phyloP scores from a whole-genome alignment of 2,797 vertebrate species.

The Pseudochaenichthys georgianus region DNA sequence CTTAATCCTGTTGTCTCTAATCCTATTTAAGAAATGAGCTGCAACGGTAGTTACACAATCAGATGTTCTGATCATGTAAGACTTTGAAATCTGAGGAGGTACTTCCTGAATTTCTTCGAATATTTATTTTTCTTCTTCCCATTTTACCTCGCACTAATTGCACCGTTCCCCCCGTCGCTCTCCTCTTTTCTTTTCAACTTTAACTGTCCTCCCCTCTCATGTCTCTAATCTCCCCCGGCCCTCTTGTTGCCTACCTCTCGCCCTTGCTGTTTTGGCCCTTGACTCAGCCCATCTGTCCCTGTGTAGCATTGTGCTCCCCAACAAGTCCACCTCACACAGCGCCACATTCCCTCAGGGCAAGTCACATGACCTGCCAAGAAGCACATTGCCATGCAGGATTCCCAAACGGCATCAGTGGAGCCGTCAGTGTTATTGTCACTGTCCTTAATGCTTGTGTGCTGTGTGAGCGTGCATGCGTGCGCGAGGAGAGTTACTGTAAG shows the following conservation, averaged over 20 bases:
- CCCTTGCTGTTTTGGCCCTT: slow-evolving; percentile 58
- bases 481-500: slow-evolving; percentile 39
- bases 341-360: slow-evolving; percentile 70
- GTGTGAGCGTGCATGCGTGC: slow-evolving; percentile 20
- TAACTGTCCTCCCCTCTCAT: slow-evolving; percentile 34
- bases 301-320: slow-evolving; percentile 68
- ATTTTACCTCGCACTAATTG: slow-evolving; percentile 40
- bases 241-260: slow-evolving; percentile 47
- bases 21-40: slow-evolving; percentile 69
- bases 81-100: slow-evolving; percentile 54
- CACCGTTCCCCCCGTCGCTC: slow-evolving; percentile 1
- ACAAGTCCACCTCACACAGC: slow-evolving; percentile 67
- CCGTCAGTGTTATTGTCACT: neutral
- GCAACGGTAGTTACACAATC: slow-evolving; percentile 74
- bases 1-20: slow-evolving; percentile 79
- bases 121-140: slow-evolving; percentile 17
- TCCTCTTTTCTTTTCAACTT: slow-evolving; percentile 44
- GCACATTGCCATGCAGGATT: slow-evolving; percentile 50
- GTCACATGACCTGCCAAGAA: slow-evolving; percentile 61
- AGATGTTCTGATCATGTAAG: slow-evolving; percentile 55
- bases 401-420: slow-evolving; percentile 36
- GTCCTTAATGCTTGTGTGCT: neutral
- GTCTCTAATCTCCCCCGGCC: slow-evolving; percentile 37
- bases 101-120: slow-evolving; percentile 23
- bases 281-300: slow-evolving; percentile 85